Evolutionary conservation across 2,888 invertebrate species (phyloP).

Genomic region (Orthosia gracilis): DNA sequence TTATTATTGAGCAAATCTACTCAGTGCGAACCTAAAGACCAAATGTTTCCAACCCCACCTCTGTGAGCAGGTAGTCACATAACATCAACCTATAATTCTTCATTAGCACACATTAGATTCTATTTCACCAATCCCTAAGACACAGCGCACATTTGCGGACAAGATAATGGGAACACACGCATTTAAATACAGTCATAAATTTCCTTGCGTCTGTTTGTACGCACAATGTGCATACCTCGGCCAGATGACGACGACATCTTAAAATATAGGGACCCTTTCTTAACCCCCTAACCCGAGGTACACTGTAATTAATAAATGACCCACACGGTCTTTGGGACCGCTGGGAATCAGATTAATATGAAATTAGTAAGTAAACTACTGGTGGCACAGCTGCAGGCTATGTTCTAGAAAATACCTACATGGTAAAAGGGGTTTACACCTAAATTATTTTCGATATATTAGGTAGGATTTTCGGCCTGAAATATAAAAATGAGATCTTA

Average conservation of each 20-base stretch:
- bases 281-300: conserved; percentile 79
- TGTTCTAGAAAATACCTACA: neutral
- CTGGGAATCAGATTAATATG: conserved; percentile 76
- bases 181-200: conserved; percentile 80
- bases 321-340: conserved; percentile 78
- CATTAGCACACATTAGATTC: conserved; percentile 54
- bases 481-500: neutral
- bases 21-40: too few relatives aligned
- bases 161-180: conserved; percentile 65
- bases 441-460: neutral
- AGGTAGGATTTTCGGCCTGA: neutral
- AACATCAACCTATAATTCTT: conserved; percentile 36
- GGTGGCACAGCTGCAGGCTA: conserved; percentile 8
- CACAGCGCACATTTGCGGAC: conserved; percentile 59
- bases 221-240: conserved; percentile 83
- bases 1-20: neutral
- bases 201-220: conserved; percentile 70
- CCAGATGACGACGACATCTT: conserved; percentile 88
- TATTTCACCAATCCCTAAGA: conserved; percentile 56
- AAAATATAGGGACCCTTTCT: conserved; percentile 89
- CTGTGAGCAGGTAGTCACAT: conserved; percentile 1
- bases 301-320: conserved; percentile 91
- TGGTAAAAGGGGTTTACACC: neutral
- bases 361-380: conserved; percentile 71
- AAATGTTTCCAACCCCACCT: neutral